Evolutionary conservation across 2,797 vertebrate genomes (phyloP).

Genomic region (Sebastes alutus): DNA sequence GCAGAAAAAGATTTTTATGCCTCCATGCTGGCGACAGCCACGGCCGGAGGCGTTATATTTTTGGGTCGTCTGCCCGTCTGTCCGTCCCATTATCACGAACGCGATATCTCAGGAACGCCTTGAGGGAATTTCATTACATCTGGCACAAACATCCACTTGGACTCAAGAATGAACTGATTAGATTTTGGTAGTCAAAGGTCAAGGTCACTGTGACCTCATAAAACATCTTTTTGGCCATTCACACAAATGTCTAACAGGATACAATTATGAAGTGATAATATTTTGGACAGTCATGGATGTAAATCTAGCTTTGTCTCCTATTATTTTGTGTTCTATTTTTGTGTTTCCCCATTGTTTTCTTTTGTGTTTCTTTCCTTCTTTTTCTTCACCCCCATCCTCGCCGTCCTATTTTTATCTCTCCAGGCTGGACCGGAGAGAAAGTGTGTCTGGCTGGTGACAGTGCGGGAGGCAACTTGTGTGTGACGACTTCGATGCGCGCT

Average conservation of each 20-base stretch:
- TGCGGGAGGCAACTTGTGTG: constrained; percentile 90
- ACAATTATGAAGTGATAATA: background rate
- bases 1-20: background rate
- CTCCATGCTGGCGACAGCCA: background rate
- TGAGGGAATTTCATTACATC: background rate
- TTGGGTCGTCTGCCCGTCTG: background rate
- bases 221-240: background rate
- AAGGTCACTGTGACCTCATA: background rate
- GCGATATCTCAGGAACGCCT: background rate
- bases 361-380: background rate
- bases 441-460: constrained; percentile 93
- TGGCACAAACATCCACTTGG: background rate
- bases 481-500: constrained; percentile 89
- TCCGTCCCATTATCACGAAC: background rate
- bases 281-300: background rate
- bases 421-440: constrained; percentile 90
- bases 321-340: background rate
- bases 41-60: background rate
- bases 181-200: background rate
- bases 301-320: background rate
- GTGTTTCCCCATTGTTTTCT: background rate
- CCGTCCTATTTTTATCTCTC: background rate
- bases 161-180: background rate
- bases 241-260: background rate
- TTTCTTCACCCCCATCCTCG: background rate